Percentiles rank a stretch among this genome's conserved stretches.
These are phyloP conservation scores for Rotaria magnacalcarata DNA, from an alignment of 2,888 invertebrate species.

Conservation along the genomic window DNA sequence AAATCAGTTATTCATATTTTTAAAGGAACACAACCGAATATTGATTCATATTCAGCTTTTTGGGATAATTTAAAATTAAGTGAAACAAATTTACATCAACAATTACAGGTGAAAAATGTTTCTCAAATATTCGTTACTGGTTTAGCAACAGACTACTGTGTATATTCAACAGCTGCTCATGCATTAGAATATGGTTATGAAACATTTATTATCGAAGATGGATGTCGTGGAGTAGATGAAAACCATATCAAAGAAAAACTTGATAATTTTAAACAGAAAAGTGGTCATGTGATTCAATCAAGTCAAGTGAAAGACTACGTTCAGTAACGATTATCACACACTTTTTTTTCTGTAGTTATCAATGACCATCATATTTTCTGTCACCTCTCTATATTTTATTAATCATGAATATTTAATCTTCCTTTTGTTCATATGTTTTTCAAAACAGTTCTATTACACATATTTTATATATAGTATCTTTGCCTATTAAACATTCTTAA, in stretches of 20 bases:
- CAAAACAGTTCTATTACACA: too few species aligned
- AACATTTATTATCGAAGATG: conserved; percentile 81
- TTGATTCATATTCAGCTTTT: conserved; percentile 95
- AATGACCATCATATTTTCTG: too few species aligned
- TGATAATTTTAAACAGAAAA: background rate
- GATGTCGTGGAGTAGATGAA: conserved; percentile 78
- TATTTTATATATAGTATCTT: too few species aligned
- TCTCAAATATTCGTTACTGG: conserved; percentile 91
- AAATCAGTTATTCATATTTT: conserved; percentile 51
- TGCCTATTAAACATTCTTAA: too few species aligned
- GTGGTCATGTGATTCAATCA: conserved; percentile 1
- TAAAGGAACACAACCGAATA: conserved; percentile 80
- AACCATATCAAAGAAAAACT: conserved; percentile 72
- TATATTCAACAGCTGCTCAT: conserved; percentile 77
- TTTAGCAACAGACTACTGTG: conserved; percentile 88
- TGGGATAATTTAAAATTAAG: conserved; percentile 91
- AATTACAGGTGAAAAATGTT: conserved; percentile 73
- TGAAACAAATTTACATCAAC: conserved; percentile 76
- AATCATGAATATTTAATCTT: too few species aligned
- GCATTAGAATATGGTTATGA: conserved; percentile 83
- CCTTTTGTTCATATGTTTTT: too few species aligned
- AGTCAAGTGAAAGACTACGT: background rate
- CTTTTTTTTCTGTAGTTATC: too few species aligned
- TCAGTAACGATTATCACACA: background rate
- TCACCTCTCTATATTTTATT: too few species aligned